Conservation (phyloP, 2,113 vertebrate genomes). For the Dasyurus viverrinus region DNA sequence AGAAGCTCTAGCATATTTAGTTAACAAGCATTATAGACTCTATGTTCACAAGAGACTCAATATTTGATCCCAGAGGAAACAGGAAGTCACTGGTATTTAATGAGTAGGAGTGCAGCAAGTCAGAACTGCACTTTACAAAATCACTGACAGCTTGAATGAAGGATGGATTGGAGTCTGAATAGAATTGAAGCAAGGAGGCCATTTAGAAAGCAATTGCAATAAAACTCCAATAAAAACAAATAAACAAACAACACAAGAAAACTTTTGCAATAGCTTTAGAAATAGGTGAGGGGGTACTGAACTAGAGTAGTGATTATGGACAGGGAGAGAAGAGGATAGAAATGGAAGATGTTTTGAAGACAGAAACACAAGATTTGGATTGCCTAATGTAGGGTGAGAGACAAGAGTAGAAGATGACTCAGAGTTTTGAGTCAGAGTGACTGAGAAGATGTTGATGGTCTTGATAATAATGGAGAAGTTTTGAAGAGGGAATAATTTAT, state of each 20-base stretch:
- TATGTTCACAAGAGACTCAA: background rate
- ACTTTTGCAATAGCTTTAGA: background rate
- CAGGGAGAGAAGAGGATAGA: no score
- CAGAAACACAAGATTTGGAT: background rate
- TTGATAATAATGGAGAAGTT: background rate
- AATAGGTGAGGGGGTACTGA: background rate
- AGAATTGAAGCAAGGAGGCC: background rate
- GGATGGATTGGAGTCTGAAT: background rate
- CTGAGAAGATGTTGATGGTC: background rate
- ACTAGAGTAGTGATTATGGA: background rate
- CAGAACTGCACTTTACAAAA: background rate
- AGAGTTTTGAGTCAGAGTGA: no score
- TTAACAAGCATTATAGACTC: no score
- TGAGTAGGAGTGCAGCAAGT: background rate
- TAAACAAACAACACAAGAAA: background rate
- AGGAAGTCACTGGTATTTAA: background rate
- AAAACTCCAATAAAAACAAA: no score
- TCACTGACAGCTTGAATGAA: background rate
- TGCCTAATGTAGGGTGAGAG: background rate
- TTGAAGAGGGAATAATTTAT: background rate
- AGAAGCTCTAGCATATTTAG: no score
- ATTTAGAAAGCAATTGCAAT: background rate
- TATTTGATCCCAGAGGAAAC: background rate
- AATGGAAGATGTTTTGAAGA: background rate
- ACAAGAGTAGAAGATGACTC: background rate